phyloP scores from a whole-genome alignment of 2,797 vertebrate species.

The Microctenopoma stevenorrisi region DNA sequence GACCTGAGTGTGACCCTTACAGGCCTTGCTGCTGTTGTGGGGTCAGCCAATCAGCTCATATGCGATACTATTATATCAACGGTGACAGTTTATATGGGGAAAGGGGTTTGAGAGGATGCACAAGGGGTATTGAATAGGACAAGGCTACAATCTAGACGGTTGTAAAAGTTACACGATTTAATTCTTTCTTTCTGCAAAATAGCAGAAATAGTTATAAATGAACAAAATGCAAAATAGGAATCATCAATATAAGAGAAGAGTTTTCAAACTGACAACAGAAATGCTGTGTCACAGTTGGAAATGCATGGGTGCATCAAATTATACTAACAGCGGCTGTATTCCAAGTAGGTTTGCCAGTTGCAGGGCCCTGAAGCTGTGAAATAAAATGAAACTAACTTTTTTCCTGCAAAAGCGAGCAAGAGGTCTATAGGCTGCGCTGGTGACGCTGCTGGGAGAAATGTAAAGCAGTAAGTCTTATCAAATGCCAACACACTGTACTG shows the following conservation, averaged over 20 bases:
- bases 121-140: conserved; percentile 5
- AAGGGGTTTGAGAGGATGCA: conserved; percentile 15
- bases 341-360: not conserved
- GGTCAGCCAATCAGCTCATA: conserved; percentile 59
- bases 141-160: not conserved
- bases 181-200: not conserved
- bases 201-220: not conserved
- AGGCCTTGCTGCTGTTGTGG: conserved; percentile 59
- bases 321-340: conserved; percentile 8
- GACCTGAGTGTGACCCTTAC: conserved; percentile 57
- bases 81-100: conserved; percentile 33
- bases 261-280: conserved; percentile 2
- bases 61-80: conserved; percentile 51
- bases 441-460: not conserved
- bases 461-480: conserved; percentile 29
- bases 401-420: not conserved
- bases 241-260: no score
- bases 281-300: conserved; percentile 2
- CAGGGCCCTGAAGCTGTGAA: not conserved
- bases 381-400: no score
- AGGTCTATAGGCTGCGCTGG: not conserved
- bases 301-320: not conserved
- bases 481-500: conserved; percentile 22
- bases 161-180: not conserved
- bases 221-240: not conserved